phyloP scores from a whole-genome alignment of 2,888 invertebrate genomes.

The Osmoderma eremita region DNA sequence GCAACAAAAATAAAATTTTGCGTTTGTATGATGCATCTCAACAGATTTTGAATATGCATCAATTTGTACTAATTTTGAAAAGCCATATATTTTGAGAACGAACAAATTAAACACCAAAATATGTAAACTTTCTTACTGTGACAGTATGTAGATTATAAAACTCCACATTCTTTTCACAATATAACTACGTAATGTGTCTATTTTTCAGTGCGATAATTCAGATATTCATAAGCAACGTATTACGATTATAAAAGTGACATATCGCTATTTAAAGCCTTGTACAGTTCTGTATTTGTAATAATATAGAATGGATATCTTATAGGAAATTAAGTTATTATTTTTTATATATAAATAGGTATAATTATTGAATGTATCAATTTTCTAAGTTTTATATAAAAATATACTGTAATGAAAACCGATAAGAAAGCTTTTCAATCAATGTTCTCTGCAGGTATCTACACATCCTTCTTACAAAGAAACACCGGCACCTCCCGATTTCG shows the following conservation, averaged over 20 bases:
- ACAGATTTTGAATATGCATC: background rate
- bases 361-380: slow-evolving; percentile 34
- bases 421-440: background rate
- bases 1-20: background rate
- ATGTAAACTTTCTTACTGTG: too few species aligned
- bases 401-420: slow-evolving; percentile 15
- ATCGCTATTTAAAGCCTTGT: background rate
- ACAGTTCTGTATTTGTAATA: slow-evolving; percentile 29
- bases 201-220: too few species aligned
- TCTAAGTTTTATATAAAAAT: slow-evolving; percentile 39
- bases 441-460: background rate
- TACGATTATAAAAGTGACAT: too few species aligned
- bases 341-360: slow-evolving; percentile 13
- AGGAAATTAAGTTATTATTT: slow-evolving; percentile 32
- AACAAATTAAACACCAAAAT: too few species aligned
- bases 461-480: background rate
- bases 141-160: too few species aligned
- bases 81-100: too few species aligned
- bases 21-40: background rate
- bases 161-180: too few species aligned
- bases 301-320: slow-evolving; percentile 26
- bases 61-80: too few species aligned
- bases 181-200: too few species aligned
- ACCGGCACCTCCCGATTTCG: too few species aligned
- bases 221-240: too few species aligned